Percentiles rank a stretch among this genome's conserved stretches.
Conservation (phyloP, 2,113 vertebrate species). For the Coturnix japonica region DNA sequence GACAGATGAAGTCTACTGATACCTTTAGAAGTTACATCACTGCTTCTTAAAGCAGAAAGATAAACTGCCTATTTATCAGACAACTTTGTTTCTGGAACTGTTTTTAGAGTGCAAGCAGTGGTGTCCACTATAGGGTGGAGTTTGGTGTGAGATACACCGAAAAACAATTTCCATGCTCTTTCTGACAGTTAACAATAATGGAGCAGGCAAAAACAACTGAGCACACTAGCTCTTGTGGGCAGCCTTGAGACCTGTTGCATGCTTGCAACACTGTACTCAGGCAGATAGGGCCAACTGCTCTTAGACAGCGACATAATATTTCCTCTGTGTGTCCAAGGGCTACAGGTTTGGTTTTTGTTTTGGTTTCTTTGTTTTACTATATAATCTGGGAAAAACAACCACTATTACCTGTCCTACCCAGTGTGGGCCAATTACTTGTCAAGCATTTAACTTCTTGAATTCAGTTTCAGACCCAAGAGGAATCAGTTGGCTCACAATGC, state of each 20-base stretch:
- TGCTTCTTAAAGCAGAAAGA: background rate
- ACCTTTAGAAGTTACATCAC: background rate
- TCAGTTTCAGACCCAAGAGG: background rate
- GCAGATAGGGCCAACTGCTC: background rate
- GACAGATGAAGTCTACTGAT: background rate
- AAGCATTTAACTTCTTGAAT: background rate
- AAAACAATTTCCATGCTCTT: background rate
- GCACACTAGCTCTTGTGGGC: background rate
- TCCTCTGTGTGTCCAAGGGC: background rate
- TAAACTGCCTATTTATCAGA: background rate
- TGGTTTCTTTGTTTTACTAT: background rate
- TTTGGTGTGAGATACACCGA: background rate
- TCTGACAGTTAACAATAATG: background rate
- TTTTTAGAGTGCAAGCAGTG: background rate
- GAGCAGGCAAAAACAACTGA: background rate
- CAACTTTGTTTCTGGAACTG: background rate
- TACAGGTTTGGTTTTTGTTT: accelerated
- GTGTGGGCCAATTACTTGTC: background rate
- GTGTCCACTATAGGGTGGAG: background rate
- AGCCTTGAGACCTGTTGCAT: background rate
- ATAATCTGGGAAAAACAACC: background rate
- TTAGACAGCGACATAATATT: background rate
- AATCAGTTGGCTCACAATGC: background rate
- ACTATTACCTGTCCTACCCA: background rate
- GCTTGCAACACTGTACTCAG: background rate